phyloP scores from a whole-genome alignment of 2,797 vertebrate genomes.

The Alosa sapidissima region DNA sequence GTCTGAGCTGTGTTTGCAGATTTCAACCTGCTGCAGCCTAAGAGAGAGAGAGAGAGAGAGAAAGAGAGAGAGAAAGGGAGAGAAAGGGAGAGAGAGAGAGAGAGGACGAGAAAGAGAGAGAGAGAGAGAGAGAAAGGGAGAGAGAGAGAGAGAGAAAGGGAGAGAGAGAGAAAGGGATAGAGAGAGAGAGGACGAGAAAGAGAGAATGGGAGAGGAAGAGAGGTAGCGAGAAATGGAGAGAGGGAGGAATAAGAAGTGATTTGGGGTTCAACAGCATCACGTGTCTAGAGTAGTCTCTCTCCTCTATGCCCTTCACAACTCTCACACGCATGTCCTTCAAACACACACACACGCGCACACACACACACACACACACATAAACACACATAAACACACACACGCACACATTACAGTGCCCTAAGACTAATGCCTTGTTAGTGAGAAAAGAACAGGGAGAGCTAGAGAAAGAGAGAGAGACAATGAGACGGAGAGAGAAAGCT shows the following conservation, averaged over 20 bases:
- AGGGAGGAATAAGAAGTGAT: neutral
- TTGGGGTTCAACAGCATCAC: neutral
- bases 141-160: slow-evolving; percentile 32
- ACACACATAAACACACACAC: neutral
- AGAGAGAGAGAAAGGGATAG: slow-evolving; percentile 21
- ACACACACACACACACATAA: neutral
- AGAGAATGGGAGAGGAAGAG: too few relatives aligned
- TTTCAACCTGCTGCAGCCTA: too few relatives aligned
- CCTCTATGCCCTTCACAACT: slow-evolving; percentile 29
- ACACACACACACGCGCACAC: slow-evolving; percentile 22
- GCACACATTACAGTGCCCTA: too few relatives aligned
- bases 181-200: slow-evolving; percentile 30
- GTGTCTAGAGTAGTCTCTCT: neutral
- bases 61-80: slow-evolving; percentile 15
- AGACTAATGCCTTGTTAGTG: neutral
- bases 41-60: slow-evolving; percentile 34
- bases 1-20: slow-evolving; percentile 22
- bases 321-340: neutral
- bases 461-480: neutral
- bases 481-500: neutral
- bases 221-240: neutral
- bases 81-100: slow-evolving; percentile 32
- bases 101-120: neutral
- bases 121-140: slow-evolving; percentile 14
- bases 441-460: neutral